A percentile compares a stretch with the other conserved stretches of the same genome.
These are phyloP conservation scores for Harpegnathos saltator DNA, from an alignment of 1,140 invertebrate species.

Conservation along the genomic window DNA sequence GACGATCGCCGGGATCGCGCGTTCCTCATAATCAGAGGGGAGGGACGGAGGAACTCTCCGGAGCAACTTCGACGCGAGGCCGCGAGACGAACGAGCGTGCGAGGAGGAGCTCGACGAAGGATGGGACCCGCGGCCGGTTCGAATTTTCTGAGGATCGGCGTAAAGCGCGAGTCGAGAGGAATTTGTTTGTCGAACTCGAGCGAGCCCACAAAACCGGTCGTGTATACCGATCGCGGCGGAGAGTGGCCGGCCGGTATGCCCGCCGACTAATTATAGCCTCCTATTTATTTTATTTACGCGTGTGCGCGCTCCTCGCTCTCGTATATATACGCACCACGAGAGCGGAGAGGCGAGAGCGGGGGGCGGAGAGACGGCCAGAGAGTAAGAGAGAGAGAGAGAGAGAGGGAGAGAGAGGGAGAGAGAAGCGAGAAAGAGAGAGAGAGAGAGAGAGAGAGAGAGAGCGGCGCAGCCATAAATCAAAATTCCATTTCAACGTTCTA, in stretches of 20 bases:
- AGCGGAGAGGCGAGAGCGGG: not conserved
- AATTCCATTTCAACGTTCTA: constrained; percentile 87
- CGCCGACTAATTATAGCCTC: constrained; percentile 84
- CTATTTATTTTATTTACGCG: constrained; percentile 86
- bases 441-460: constrained; percentile 17
- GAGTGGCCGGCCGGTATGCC: constrained; percentile 62
- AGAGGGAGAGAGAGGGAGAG: not conserved
- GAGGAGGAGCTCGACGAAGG: too few relatives aligned
- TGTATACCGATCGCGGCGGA: constrained; percentile 63
- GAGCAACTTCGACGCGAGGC: too few relatives aligned
- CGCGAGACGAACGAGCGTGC: too few relatives aligned
- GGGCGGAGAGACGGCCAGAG: too few relatives aligned
- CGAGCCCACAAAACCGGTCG: constrained; percentile 69
- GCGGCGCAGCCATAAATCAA: constrained; percentile 83
- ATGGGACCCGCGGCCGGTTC: too few relatives aligned
- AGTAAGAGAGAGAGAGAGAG: not conserved
- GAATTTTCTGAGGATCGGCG: constrained; percentile 56
- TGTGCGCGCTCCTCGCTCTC: constrained; percentile 69
- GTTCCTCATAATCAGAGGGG: too few relatives aligned
- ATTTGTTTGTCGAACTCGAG: constrained; percentile 62
- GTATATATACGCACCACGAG: constrained; percentile 55
- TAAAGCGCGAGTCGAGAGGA: constrained; percentile 54
- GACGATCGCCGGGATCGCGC: too few relatives aligned
- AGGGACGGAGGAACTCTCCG: too few relatives aligned
- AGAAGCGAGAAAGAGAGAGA: not conserved